phyloP scores from a whole-genome alignment of 2,888 invertebrate genomes.

The Steromphala cineraria region DNA sequence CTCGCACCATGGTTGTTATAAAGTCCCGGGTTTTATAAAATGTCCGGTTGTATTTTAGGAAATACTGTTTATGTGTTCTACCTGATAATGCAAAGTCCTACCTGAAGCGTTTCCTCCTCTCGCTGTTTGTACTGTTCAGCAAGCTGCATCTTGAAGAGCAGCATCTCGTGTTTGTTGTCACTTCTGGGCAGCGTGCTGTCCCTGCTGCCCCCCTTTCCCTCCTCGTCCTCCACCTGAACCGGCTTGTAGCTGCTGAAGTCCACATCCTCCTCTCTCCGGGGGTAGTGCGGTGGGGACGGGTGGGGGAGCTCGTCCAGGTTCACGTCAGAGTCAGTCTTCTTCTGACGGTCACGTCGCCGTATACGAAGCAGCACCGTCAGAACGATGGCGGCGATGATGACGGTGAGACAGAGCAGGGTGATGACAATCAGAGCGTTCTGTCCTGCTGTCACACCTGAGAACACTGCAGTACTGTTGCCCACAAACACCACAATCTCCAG shows the following conservation, averaged over 20 bases:
- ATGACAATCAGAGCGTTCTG: conserved; percentile 58
- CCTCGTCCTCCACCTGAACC: neutral
- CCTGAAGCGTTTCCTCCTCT: conserved; percentile 28
- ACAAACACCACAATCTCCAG: neutral
- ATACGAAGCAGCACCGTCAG: conserved; percentile 58
- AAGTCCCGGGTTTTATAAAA: too few species aligned
- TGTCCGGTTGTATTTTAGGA: neutral
- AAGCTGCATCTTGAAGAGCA: conserved; percentile 41
- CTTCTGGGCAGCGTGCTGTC: neutral
- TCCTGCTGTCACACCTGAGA: neutral
- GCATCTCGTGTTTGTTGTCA: conserved; percentile 32
- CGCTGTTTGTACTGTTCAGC: conserved; percentile 42
- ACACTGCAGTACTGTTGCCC: neutral
- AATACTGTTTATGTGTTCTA: neutral
- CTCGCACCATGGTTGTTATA: too few species aligned
- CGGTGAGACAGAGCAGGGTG: conserved; percentile 57
- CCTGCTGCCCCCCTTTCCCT: neutral
- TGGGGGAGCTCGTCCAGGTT: neutral
- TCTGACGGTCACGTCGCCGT: conserved; percentile 51
- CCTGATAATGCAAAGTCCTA: neutral
- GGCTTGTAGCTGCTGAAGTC: neutral
- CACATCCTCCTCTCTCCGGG: neutral
- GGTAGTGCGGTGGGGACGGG: neutral
- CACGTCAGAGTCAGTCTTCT: conserved; percentile 22
- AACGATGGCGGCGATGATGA: conserved; percentile 59